A percentile compares a stretch with the other conserved stretches of the same genome.
Evolutionary conservation across 2,113 vertebrate species (phyloP).

Genomic region (Cettia cetti): DNA sequence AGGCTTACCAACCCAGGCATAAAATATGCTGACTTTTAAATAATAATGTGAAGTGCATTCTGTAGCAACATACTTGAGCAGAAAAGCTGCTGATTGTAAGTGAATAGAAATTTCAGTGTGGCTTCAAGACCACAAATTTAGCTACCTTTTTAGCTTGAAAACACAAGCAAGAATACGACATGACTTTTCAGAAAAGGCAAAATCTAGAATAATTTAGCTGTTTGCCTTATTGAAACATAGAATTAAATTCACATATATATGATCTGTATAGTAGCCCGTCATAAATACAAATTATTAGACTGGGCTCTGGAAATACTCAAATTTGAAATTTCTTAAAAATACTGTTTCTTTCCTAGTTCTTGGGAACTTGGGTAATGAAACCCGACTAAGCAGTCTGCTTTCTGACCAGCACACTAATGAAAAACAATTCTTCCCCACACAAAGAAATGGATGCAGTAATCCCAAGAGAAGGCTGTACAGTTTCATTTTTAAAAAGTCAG

Average conservation of each 20-base stretch:
- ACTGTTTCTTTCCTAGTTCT: not conserved
- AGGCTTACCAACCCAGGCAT: not conserved
- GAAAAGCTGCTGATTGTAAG: not conserved
- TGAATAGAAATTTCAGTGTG: not conserved
- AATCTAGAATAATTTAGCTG: not conserved
- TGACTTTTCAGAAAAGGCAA: not conserved
- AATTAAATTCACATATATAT: not conserved
- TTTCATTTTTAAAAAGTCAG: not conserved
- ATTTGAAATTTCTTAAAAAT: not conserved
- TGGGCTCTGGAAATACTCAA: not conserved
- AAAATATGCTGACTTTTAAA: not conserved
- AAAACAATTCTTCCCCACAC: slow-evolving; percentile 62
- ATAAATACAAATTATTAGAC: not conserved
- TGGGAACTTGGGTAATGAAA: not conserved
- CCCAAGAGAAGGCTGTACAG: not conserved
- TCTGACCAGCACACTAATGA: slow-evolving; percentile 50
- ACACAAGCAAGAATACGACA: not conserved
- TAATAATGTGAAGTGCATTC: not conserved
- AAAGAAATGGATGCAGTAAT: slow-evolving; percentile 44
- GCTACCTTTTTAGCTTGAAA: not conserved
- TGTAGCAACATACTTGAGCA: not conserved
- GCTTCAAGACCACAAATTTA: not conserved
- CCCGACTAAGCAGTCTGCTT: not conserved
- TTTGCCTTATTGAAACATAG: not conserved
- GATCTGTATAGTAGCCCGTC: not conserved